Conservation (phyloP, 2,797 vertebrate genomes). For the Melanotaenia boesemani region DNA sequence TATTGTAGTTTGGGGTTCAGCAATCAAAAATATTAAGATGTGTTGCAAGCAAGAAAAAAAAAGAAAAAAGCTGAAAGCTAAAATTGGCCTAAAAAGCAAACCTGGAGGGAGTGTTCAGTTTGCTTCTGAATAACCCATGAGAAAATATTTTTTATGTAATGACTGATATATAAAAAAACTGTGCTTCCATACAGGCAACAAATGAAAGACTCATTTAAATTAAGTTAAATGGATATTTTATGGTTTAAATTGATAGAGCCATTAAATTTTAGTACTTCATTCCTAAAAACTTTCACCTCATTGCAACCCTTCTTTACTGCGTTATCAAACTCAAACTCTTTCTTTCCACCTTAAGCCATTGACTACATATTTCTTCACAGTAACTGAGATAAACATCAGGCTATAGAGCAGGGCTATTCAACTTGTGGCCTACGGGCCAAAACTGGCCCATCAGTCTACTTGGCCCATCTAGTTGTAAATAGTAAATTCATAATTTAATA, state of each 20-base stretch:
- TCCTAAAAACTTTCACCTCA: slow-evolving; percentile 10
- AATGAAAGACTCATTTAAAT: slow-evolving; percentile 29
- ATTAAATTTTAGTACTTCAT: slow-evolving; percentile 21
- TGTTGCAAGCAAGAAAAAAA: neutral
- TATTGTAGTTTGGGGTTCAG: neutral
- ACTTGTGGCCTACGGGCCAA: no score
- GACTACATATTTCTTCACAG: slow-evolving; percentile 6
- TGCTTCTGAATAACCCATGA: neutral
- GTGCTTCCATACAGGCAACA: neutral
- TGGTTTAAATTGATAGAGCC: slow-evolving; percentile 22
- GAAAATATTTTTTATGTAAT: neutral
- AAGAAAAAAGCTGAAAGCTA: neutral
- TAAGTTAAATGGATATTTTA: slow-evolving; percentile 37
- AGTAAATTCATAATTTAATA: no score
- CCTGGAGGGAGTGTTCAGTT: neutral
- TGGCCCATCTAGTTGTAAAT: no score
- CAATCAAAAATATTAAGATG: neutral
- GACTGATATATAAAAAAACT: neutral
- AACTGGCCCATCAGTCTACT: no score
- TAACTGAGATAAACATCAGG: slow-evolving; percentile 14
- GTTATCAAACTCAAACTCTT: slow-evolving; percentile 5
- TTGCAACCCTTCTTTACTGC: neutral
- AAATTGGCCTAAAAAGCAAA: neutral
- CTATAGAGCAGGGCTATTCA: no score
- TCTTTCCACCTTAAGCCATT: neutral